Conservation (phyloP, 2,888 invertebrate species). For the Aphelenchoides bicaudatus region DNA sequence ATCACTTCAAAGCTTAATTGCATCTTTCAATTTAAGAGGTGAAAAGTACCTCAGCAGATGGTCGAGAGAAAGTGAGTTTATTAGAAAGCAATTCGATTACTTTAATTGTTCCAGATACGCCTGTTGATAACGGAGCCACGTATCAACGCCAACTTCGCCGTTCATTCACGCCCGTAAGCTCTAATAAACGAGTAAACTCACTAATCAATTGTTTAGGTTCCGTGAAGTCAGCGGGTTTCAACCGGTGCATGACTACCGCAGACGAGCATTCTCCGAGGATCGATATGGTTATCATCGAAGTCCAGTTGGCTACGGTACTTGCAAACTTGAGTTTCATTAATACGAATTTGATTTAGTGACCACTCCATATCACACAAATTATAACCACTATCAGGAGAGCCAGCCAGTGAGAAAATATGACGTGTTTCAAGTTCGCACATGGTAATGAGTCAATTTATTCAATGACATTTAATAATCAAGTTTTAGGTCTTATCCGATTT, state of each 20-base stretch:
- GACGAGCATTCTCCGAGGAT: slow-evolving; percentile 19
- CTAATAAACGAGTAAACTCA: no score
- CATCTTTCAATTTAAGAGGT: slow-evolving; percentile 16
- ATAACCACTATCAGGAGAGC: slow-evolving; percentile 45
- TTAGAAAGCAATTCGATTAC: no score
- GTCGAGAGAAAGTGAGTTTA: slow-evolving; percentile 60
- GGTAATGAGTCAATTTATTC: no score
- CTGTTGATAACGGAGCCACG: slow-evolving; percentile 44
- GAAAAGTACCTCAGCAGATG: slow-evolving; percentile 55
- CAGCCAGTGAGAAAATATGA: slow-evolving; percentile 58
- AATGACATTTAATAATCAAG: slow-evolving; percentile 58
- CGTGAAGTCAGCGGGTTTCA: slow-evolving; percentile 46
- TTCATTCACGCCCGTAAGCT: slow-evolving; percentile 59
- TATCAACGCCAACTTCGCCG: slow-evolving; percentile 50
- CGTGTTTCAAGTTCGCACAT: slow-evolving; percentile 57
- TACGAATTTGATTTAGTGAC: slow-evolving; percentile 53
- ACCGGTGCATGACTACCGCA: slow-evolving; percentile 22
- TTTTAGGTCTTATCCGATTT: slow-evolving; percentile 4
- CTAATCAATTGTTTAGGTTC: no score
- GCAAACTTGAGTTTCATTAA: slow-evolving; percentile 37
- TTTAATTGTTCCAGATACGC: no score
- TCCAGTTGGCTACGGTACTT: slow-evolving; percentile 23
- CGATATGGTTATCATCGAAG: background rate
- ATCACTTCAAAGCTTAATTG: no score
- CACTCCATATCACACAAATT: slow-evolving; percentile 56